Conservation (phyloP, 2,113 vertebrate genomes). For the Amazona guildingii region DNA sequence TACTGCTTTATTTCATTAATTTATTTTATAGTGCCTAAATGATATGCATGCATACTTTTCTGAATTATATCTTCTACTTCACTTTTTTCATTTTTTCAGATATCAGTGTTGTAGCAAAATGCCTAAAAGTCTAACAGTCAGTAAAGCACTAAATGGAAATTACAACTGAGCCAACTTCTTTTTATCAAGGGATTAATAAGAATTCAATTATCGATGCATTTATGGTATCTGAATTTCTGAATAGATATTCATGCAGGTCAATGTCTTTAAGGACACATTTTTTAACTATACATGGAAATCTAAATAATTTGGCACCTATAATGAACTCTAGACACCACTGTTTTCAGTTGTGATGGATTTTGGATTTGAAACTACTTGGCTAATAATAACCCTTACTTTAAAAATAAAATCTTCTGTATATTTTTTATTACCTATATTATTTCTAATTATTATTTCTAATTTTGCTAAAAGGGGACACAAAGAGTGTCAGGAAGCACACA, state of each 20-base stretch:
- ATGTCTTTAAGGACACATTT: background rate
- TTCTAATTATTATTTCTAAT: background rate
- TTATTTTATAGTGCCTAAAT: background rate
- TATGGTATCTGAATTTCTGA: background rate
- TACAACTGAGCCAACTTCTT: background rate
- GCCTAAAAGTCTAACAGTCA: background rate
- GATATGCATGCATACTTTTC: background rate
- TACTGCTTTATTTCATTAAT: background rate
- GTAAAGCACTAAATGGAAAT: background rate
- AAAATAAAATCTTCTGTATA: background rate
- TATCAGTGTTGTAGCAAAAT: background rate
- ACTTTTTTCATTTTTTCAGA: background rate
- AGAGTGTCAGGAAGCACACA: background rate
- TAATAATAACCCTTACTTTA: background rate
- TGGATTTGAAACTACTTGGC: background rate
- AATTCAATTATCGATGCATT: background rate
- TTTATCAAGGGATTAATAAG: background rate
- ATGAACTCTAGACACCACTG: background rate
- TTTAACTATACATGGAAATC: background rate
- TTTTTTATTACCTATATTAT: background rate
- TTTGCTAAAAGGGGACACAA: background rate
- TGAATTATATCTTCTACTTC: background rate
- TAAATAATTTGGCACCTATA: background rate
- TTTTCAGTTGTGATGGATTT: background rate
- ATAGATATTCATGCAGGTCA: background rate